Evolutionary conservation across 2,797 vertebrate species (phyloP).

Genomic region (Notolepis coatsorum): DNA sequence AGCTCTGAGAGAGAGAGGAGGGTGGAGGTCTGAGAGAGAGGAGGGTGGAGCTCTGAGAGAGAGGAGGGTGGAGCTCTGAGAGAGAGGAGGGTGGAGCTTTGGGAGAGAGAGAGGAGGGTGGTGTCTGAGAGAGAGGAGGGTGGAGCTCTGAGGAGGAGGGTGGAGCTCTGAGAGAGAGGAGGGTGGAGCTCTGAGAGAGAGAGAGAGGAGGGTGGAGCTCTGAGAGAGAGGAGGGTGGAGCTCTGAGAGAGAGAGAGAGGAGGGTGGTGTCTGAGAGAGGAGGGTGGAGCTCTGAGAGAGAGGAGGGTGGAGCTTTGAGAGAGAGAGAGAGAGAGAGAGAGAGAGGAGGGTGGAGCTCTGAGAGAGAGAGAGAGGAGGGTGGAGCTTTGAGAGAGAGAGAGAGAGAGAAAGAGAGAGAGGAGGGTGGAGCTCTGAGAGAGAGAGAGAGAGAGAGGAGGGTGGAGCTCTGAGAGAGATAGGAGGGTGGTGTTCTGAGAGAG

Average conservation of each 20-base stretch:
- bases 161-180: too few relatives aligned
- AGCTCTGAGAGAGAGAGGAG: too few relatives aligned
- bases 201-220: not conserved
- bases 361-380: not conserved
- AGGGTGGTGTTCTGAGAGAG: not conserved
- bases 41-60: too few relatives aligned
- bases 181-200: too few relatives aligned
- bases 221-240: not conserved
- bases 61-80: too few relatives aligned
- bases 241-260: not conserved
- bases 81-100: too few relatives aligned
- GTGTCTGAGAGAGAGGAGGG: too few relatives aligned
- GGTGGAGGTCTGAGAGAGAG: too few relatives aligned
- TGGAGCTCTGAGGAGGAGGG: too few relatives aligned
- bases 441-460: not conserved
- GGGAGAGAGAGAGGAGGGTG: too few relatives aligned
- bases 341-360: not conserved
- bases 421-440: not conserved
- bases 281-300: not conserved
- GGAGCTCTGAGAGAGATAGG: not conserved
- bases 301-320: too few relatives aligned
- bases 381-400: not conserved
- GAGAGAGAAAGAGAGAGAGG: not conserved
- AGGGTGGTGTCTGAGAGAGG: not conserved
- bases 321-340: too few relatives aligned